Conservation (phyloP, 1,140 invertebrate genomes). For the Drosophila busckii region DNA sequence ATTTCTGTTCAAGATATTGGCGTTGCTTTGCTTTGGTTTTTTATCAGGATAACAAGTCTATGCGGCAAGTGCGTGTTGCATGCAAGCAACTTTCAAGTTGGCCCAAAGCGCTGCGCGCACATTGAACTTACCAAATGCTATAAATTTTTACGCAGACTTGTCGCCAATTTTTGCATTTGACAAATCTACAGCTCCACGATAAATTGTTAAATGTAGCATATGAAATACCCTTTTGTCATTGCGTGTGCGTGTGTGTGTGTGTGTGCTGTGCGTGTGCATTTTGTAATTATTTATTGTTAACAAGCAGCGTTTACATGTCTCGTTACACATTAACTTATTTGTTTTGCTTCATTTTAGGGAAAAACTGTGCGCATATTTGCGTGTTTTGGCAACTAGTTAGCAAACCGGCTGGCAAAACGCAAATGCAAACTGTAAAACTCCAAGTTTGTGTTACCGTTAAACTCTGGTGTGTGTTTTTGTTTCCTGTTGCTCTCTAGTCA, state of each 20-base stretch:
- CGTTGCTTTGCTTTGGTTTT: too few species aligned
- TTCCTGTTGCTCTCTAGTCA: constrained; percentile 84
- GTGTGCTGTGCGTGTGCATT: constrained; percentile 26
- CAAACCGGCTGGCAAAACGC: constrained; percentile 53
- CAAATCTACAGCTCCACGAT: constrained; percentile 53
- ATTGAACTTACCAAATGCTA: constrained; percentile 55
- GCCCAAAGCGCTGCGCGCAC: constrained; percentile 55
- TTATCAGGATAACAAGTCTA: constrained; percentile 66
- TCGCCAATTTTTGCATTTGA: constrained; percentile 62
- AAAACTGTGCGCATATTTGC: constrained; percentile 52
- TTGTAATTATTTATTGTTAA: constrained; percentile 70
- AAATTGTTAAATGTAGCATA: constrained; percentile 4
- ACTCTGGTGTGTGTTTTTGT: constrained; percentile 23
- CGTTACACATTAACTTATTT: too few species aligned
- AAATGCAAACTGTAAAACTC: constrained; percentile 60
- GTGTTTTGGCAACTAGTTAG: constrained; percentile 68
- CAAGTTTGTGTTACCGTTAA: constrained; percentile 51
- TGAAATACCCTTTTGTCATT: constrained; percentile 40
- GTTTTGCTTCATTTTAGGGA: constrained; percentile 61
- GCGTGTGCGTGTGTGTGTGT: constrained; percentile 25
- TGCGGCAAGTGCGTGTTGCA: constrained; percentile 54
- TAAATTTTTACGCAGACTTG: constrained; percentile 50
- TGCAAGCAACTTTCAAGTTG: constrained; percentile 63
- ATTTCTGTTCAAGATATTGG: too few species aligned
- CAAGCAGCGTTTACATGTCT: constrained; percentile 65